phyloP scores from a whole-genome alignment of 2,797 vertebrate genomes.

The Capromys pilorides region DNA sequence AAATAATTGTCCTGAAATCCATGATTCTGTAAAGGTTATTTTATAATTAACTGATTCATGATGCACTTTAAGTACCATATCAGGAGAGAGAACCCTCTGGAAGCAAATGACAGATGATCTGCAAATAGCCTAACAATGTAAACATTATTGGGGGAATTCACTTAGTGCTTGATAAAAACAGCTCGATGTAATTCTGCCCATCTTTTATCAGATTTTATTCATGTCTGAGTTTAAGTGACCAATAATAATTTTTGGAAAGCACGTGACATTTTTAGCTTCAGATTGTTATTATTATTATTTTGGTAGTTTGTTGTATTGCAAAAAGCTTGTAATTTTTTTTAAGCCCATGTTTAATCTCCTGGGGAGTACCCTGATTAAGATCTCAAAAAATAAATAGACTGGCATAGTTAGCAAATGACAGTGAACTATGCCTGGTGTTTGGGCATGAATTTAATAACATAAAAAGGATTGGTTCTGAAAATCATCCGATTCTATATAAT shows the following conservation, averaged over 20 bases:
- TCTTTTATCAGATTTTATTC: constrained; percentile 78
- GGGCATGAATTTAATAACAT: constrained; percentile 60
- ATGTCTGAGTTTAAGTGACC: constrained; percentile 81
- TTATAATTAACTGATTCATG: constrained; percentile 68
- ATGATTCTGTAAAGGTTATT: constrained; percentile 70
- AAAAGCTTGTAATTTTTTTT: constrained; percentile 72
- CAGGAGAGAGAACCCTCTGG: constrained; percentile 69
- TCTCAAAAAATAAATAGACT: constrained; percentile 53
- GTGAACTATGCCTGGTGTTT: not conserved
- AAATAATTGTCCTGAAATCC: constrained; percentile 56
- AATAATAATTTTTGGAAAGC: constrained; percentile 80
- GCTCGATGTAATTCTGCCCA: constrained; percentile 77
- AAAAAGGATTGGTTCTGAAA: constrained; percentile 73
- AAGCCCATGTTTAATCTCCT: constrained; percentile 12
- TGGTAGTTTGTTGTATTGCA: constrained; percentile 63
- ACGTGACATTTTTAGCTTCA: constrained; percentile 45
- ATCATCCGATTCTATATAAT: constrained; percentile 56
- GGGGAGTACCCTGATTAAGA: constrained; percentile 45
- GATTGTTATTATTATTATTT: not conserved
- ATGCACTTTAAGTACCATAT: constrained; percentile 70
- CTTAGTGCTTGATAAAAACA: constrained; percentile 81
- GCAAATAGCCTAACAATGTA: constrained; percentile 74
- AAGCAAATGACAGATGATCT: constrained; percentile 70
- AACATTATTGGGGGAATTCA: constrained; percentile 79
- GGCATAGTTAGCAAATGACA: constrained; percentile 59